Base-by-base conservation (phyloP, 2,888 invertebrate genomes). In the Falcaria lacertinaria region DNA sequence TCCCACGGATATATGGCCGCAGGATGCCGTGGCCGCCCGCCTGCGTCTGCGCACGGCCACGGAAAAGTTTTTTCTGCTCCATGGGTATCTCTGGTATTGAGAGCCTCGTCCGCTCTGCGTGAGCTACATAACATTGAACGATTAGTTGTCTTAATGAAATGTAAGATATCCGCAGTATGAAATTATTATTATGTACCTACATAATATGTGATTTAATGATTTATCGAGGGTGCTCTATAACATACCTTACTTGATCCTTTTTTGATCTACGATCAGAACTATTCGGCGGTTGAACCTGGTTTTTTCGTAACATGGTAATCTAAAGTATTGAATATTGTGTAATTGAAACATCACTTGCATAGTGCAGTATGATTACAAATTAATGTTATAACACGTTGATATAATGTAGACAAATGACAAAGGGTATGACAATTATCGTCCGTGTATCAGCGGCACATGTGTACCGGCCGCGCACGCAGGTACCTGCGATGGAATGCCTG, bases 401-500 rank as follows among this genome's bases (percentile, higher is more conserved):
- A 28, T 28, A 28, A 7, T 28, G 28, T 11, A 28, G 28, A 11
- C 13, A 49, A 56, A 61, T 61, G 35, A 50, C 43, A 50, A 61
- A 58, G 56, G 32, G 25, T 54, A 59, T 52, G 48, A 48, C 46
- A 45, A 41, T 45, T 45, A 44, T 47, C 53, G 55, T 52, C 44
- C 48, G 43, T 54, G 68, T 72, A 77, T 77, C 74, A 52, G 53
- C 50, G 47, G 59, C 60, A 80, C 80, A 78, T 75, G 66, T 77
- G 81, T 75, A 59, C 56, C 52, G 63, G n/a, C n/a, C 53, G 45
- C 57, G 56, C 55, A 56, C 58, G 63, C 77, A 80, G 80, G 78
- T 80, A 83, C 74, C 76, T 70, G 74, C 74, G 85, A 83, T 88
- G 86, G 88, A 84, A 89, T 88, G 79, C 65, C 70, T 69, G 88